Conservation (phyloP, 37 sponge, comb jelly and placozoan species). For the Cladorhizidae sp. region DNA sequence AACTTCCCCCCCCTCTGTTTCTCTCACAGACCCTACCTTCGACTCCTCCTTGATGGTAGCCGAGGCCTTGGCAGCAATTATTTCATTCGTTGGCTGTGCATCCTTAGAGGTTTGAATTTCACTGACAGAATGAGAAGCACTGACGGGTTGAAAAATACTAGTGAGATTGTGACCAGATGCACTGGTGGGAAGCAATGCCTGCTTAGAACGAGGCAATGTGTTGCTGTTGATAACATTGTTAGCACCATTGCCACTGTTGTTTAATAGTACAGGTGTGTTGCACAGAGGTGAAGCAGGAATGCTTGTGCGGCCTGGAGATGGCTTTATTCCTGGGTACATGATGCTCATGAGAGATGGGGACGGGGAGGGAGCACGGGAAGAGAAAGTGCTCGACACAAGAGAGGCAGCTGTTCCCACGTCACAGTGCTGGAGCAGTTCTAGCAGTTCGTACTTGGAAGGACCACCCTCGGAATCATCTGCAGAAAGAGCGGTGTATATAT, state of each 20-base stretch:
- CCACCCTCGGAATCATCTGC: constrained; percentile 50
- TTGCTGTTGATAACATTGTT: neutral
- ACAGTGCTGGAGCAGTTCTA: constrained; percentile 86
- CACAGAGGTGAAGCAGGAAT: constrained; percentile 47
- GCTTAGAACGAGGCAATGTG: neutral
- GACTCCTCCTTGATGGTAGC: too few relatives aligned
- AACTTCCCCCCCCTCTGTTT: too few relatives aligned
- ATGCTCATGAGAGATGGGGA: constrained; percentile 82
- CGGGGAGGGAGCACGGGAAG: constrained; percentile 87
- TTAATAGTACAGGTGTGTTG: constrained; percentile 12
- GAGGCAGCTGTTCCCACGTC: constrained; percentile 73
- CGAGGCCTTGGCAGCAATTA: too few relatives aligned
- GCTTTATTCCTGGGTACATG: constrained; percentile 57
- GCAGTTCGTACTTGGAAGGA: constrained; percentile 76
- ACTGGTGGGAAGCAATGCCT: neutral
- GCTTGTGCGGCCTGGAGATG: neutral
- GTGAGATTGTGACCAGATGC: neutral
- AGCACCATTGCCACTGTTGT: neutral
- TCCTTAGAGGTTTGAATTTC: too few relatives aligned
- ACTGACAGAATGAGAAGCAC: neutral
- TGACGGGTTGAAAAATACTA: constrained; percentile 3
- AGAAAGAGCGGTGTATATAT: neutral
- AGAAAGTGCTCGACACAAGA: constrained; percentile 69
- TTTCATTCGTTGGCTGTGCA: too few relatives aligned
- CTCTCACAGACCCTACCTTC: too few relatives aligned